Percentiles rank a stretch among this genome's conserved stretches.
Evolutionary conservation across 2,888 invertebrate genomes (phyloP).

Genomic region (Megalurothrips usitatus): DNA sequence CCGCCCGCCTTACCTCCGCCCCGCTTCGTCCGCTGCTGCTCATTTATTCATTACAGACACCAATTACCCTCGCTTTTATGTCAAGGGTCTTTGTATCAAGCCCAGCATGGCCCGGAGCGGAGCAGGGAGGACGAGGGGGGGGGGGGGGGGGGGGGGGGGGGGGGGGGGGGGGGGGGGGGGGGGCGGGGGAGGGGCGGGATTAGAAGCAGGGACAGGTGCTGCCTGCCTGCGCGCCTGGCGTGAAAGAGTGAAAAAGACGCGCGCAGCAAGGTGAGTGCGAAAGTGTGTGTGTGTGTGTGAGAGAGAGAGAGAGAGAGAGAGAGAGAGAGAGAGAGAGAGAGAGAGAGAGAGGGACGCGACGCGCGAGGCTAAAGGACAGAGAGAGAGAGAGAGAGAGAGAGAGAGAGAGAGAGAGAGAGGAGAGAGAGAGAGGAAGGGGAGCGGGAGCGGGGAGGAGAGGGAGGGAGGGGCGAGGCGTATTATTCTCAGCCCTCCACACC

Average conservation of each 20-base stretch:
- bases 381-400: neutral
- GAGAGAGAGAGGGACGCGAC: neutral
- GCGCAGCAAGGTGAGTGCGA: neutral
- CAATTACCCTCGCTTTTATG: constrained; percentile 24
- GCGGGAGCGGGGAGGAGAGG: too few relatives aligned
- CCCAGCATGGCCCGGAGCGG: neutral
- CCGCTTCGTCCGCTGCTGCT: constrained; percentile 9
- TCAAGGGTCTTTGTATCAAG: constrained; percentile 26
- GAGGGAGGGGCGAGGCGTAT: neutral
- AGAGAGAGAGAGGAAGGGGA: too few relatives aligned
- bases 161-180: neutral
- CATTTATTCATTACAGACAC: constrained; percentile 26
- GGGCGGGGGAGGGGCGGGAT: neutral
- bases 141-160: neutral
- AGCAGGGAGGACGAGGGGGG: neutral
- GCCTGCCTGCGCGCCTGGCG: neutral
- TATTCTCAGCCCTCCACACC: too few relatives aligned
- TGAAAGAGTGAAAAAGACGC: neutral
- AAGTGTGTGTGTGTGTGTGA: neutral
- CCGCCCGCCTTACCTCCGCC: neutral
- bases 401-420: neutral
- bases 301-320: neutral
- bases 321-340: too few relatives aligned
- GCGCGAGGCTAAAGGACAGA: neutral
- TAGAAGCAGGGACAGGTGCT: constrained; percentile 18